Evolutionary conservation across 2,797 vertebrate species (phyloP).

Genomic region (Scolopax bukidnonensis): DNA sequence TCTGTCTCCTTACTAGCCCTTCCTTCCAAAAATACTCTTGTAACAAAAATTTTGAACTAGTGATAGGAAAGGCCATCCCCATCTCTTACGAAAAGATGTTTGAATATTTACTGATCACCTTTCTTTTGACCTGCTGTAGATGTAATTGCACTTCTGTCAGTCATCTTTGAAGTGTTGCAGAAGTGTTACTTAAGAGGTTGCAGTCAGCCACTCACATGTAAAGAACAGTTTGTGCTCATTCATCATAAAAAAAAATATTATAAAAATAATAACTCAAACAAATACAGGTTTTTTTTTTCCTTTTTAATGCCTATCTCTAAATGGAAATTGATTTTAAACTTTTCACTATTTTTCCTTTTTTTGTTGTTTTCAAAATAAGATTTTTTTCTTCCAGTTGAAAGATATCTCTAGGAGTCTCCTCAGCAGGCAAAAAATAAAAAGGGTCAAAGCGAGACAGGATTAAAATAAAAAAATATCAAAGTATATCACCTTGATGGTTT

Average conservation of each 20-base stretch:
- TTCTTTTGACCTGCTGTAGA: background rate
- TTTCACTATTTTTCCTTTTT: background rate
- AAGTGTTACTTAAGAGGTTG: background rate
- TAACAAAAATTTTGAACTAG: background rate
- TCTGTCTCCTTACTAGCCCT: background rate
- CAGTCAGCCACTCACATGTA: rapidly evolving
- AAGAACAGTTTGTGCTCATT: background rate
- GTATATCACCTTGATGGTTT: background rate
- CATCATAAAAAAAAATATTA: background rate
- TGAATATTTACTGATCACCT: background rate
- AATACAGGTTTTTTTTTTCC: rapidly evolving
- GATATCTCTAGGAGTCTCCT: background rate
- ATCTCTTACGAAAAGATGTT: background rate
- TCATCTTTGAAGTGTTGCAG: background rate
- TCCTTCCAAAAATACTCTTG: background rate
- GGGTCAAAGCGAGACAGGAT: background rate
- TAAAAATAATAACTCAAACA: background rate
- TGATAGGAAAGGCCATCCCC: background rate
- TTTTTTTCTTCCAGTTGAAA: background rate
- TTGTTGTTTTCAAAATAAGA: background rate
- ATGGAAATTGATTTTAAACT: background rate
- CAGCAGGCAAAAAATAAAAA: background rate
- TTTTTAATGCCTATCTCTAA: background rate
- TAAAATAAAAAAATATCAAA: background rate
- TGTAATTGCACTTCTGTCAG: background rate